Evolutionary conservation across 2,113 vertebrate species (phyloP), one percentile per base, ranked within the genome.

Genomic region (Arizona elegans): DNA sequence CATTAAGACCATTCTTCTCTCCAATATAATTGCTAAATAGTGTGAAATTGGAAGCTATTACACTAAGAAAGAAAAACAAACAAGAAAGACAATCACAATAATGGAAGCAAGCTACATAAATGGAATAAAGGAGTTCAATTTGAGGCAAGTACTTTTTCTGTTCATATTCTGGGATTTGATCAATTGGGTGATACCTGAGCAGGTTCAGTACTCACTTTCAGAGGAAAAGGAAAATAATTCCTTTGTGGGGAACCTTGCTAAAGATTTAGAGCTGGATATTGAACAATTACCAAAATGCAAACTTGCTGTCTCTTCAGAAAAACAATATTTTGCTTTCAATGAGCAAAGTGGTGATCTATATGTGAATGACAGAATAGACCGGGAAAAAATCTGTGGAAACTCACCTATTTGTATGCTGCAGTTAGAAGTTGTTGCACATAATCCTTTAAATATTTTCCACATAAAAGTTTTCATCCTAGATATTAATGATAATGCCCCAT

Each of bases 401-500:
- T 96, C 95, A 91, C 50, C 93, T 23, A 89, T 93, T 19, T 97
- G 97, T 95, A 88, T 54, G 0, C 59, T 97, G 10, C 94, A 96
- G 75, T 94, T 97, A 89, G 97, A 97, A 96, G 89, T 88, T 15
- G 94, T 97, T 8, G 87, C 94, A 92, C 96, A 97, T 92, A 96
- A 97, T 55, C 97, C 97, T 81, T 91, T 97, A 91, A 96, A 93
- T 87, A 70, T 97, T 93, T 96, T 96, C 90, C 93, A 96, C 4
- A 52, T 97, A 52, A 92, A 54, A 13, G 92, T 97, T 91, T 92
- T 90, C 50, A 96, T 97, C 33, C 93, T 96, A 88, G 97, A 97
- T 92, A 94, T 97, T 59, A 97, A 97, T 15, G 96, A 97, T 52
- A 97, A 97, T 87, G 91, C 95, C 10, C 98, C 98, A 1, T 55